Percentiles rank a stretch among this genome's conserved stretches.
These are phyloP conservation scores for Hypena proboscidalis DNA, from an alignment of 2,888 invertebrate species.

Conservation along the genomic window DNA sequence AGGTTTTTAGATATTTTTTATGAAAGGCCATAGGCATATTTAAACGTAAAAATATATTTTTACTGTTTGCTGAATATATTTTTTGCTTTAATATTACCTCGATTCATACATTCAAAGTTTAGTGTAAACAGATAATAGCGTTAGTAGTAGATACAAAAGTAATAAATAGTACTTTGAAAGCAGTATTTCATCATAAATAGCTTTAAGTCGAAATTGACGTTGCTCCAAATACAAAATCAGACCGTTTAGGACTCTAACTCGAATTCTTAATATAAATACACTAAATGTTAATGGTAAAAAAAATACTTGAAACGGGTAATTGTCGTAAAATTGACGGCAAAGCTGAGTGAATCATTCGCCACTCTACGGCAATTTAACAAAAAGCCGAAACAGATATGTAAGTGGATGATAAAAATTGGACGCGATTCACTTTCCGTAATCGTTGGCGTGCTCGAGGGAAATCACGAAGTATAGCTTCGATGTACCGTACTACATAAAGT, in stretches of 20 bases:
- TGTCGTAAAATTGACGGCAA: slow-evolving; percentile 38
- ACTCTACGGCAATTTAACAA: slow-evolving; percentile 56
- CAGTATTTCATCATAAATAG: slow-evolving; percentile 26
- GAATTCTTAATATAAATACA: slow-evolving; percentile 26
- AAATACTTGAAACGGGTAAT: slow-evolving; percentile 24
- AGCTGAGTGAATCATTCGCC: slow-evolving; percentile 45
- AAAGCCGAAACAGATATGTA: slow-evolving; percentile 60
- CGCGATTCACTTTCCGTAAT: slow-evolving; percentile 67
- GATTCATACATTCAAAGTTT: too few relatives aligned
- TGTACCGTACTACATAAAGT: slow-evolving; percentile 40
- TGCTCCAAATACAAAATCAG: slow-evolving; percentile 22
- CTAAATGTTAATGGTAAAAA: slow-evolving; percentile 17
- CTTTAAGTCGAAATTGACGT: slow-evolving; percentile 26
- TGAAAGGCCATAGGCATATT: not conserved
- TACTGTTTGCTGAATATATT: slow-evolving; percentile 16
- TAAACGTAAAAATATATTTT: not conserved
- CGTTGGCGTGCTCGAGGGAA: slow-evolving; percentile 67
- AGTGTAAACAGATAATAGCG: slow-evolving; percentile 29
- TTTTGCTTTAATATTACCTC: too few relatives aligned
- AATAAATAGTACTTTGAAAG: slow-evolving; percentile 22
- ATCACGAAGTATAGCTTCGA: slow-evolving; percentile 61
- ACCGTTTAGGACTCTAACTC: slow-evolving; percentile 19
- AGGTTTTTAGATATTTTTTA: slow-evolving; percentile 25
- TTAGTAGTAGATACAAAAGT: slow-evolving; percentile 34
- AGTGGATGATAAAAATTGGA: slow-evolving; percentile 77